A percentile compares a stretch with the other conserved stretches of the same genome.
Evolutionary conservation across 1,140 invertebrate genomes (phyloP).

Genomic region (Polyergus mexicanus): DNA sequence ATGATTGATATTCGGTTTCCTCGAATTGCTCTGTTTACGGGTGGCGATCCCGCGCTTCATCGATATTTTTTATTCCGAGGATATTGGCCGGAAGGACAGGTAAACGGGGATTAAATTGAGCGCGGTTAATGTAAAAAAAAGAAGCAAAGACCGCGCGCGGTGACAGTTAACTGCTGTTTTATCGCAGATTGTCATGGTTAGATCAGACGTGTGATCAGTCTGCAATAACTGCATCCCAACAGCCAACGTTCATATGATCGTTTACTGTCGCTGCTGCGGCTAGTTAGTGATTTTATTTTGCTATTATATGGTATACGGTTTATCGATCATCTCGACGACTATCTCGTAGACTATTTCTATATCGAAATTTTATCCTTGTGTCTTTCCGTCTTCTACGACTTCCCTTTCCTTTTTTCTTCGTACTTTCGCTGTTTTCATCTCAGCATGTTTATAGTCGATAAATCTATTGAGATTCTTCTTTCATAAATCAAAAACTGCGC

Average conservation of each 20-base stretch:
- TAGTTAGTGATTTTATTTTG: slow-evolving; percentile 29
- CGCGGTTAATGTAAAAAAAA: slow-evolving; percentile 76
- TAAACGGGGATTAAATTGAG: slow-evolving; percentile 70
- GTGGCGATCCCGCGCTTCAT: neutral
- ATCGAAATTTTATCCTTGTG: neutral
- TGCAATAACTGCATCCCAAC: slow-evolving; percentile 76
- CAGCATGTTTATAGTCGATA: slow-evolving; percentile 63
- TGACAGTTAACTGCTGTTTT: slow-evolving; percentile 63
- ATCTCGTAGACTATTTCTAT: slow-evolving; percentile 8
- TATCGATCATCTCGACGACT: slow-evolving; percentile 59
- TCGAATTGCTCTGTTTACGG: slow-evolving; percentile 13
- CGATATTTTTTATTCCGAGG: slow-evolving; percentile 23
- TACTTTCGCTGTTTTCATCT: slow-evolving; percentile 26
- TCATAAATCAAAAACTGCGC: slow-evolving; percentile 6
- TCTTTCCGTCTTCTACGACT: neutral
- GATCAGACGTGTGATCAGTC: slow-evolving; percentile 73
- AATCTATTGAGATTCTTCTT: slow-evolving; percentile 62
- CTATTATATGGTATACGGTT: neutral
- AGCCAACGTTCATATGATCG: slow-evolving; percentile 35
- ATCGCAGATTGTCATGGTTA: slow-evolving; percentile 63
- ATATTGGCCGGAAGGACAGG: slow-evolving; percentile 30
- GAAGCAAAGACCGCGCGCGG: slow-evolving; percentile 57
- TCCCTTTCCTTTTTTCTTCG: slow-evolving; percentile 2
- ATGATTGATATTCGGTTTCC: neutral
- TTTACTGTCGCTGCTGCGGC: slow-evolving; percentile 14